phyloP scores from a whole-genome alignment of 2,888 invertebrate species.

The Branchinecta sandiegonensis region DNA sequence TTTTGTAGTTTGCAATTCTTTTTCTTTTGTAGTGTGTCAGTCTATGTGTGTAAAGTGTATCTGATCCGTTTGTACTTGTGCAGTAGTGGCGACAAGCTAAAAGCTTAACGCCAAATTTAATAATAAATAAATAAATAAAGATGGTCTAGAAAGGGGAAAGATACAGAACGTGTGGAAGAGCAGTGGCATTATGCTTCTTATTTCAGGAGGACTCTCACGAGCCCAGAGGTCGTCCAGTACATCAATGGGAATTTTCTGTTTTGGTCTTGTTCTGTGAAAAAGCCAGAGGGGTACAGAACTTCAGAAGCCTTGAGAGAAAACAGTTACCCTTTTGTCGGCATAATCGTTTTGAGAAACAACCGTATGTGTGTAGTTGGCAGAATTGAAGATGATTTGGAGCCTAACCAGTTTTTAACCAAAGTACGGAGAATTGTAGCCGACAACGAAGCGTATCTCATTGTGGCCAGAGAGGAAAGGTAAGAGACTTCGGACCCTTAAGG shows the following conservation, averaged over 20 bases:
- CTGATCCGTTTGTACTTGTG: too few relatives aligned
- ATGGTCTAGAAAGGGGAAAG: too few relatives aligned
- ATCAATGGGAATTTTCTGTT: constrained; percentile 71
- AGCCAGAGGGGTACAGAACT: constrained; percentile 81
- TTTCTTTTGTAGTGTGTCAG: too few relatives aligned
- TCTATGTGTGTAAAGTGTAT: too few relatives aligned
- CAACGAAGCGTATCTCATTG: constrained; percentile 72
- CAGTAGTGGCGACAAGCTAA: too few relatives aligned
- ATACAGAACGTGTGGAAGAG: too few relatives aligned
- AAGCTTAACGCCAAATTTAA: too few relatives aligned
- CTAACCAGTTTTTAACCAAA: constrained; percentile 53
- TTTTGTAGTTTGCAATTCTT: too few relatives aligned
- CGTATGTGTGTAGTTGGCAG: constrained; percentile 85
- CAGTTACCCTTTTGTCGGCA: constrained; percentile 70
- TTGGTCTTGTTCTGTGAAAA: constrained; percentile 82
- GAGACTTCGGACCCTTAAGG: constrained; percentile 25
- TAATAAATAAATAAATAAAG: too few relatives aligned
- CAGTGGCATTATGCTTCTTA: too few relatives aligned
- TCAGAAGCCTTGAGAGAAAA: constrained; percentile 70
- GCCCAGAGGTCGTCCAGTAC: constrained; percentile 57
- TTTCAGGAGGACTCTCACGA: constrained; percentile 51
- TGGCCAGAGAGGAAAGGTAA: constrained; percentile 70
- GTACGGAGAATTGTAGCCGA: constrained; percentile 61
- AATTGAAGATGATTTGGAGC: constrained; percentile 67
- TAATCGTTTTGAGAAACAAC: constrained; percentile 75